Percentiles rank a stretch among this genome's conserved stretches.
Conservation (phyloP, 2,888 invertebrate species). For the Melolontha melolontha region DNA sequence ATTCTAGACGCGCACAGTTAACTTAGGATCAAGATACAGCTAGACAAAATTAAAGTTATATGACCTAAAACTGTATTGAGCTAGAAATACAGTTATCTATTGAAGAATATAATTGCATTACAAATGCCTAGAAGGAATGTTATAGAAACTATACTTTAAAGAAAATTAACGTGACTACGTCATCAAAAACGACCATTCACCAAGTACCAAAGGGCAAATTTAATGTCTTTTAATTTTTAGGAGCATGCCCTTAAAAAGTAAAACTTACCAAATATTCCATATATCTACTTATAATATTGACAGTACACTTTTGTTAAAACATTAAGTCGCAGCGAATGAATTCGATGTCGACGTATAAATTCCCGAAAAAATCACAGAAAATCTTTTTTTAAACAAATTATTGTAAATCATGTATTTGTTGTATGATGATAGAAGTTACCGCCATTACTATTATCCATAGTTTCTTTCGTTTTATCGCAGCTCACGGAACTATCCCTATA, state of each 20-base stretch:
- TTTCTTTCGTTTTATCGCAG: slow-evolving; percentile 40
- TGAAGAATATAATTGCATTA: slow-evolving; percentile 46
- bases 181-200: slow-evolving; percentile 45
- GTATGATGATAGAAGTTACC: slow-evolving; percentile 42
- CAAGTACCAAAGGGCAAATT: slow-evolving; percentile 45
- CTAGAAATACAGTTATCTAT: slow-evolving; percentile 64
- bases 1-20: slow-evolving; percentile 20
- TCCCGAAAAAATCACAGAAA: slow-evolving; percentile 4
- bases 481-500: slow-evolving; percentile 19
- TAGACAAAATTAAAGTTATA: slow-evolving; percentile 62
- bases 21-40: slow-evolving; percentile 49
- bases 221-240: slow-evolving; percentile 30
- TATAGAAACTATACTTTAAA: slow-evolving; percentile 37
- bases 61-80: slow-evolving; percentile 66
- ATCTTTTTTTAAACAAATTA: slow-evolving; percentile 12
- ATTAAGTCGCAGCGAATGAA: neutral
- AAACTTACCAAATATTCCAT: slow-evolving; percentile 44
- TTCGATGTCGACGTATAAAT: slow-evolving; percentile 5
- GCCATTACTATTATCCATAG: slow-evolving; percentile 43
- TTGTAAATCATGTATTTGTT: slow-evolving; percentile 34
- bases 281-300: slow-evolving; percentile 29
- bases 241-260: slow-evolving; percentile 47
- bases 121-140: slow-evolving; percentile 43
- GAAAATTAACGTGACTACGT: slow-evolving; percentile 44
- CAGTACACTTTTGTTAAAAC: slow-evolving; percentile 11